Evolutionary conservation across 2,113 vertebrate species (phyloP).

Genomic region (Eptesicus fuscus): DNA sequence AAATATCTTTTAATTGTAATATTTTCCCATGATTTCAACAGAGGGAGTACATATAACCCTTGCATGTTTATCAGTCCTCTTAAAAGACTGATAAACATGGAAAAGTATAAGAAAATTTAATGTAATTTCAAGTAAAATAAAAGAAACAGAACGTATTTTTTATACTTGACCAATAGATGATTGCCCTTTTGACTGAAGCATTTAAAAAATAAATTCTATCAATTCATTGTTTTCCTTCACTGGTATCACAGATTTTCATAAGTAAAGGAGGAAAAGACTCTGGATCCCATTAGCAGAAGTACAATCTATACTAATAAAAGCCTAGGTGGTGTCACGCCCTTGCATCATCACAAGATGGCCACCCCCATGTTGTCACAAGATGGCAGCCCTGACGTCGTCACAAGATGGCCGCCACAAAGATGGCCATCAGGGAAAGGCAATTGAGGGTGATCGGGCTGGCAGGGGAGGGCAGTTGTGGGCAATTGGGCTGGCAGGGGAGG

Average conservation of each 20-base stretch:
- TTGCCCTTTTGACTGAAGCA: background rate
- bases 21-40: background rate
- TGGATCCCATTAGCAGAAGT: background rate
- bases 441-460: no score
- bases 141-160: slow-evolving; percentile 7
- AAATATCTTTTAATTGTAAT: background rate
- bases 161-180: background rate
- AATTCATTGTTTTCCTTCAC: background rate
- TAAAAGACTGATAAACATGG: slow-evolving; percentile 14
- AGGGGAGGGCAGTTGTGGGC: no score
- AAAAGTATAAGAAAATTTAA: background rate
- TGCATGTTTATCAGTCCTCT: background rate
- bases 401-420: no score
- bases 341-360: no score
- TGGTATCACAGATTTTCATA: background rate
- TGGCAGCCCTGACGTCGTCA: no score
- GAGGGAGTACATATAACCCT: background rate
- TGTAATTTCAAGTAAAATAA: background rate
- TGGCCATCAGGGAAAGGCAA: no score
- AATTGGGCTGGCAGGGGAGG: no score
- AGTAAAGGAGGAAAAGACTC: background rate
- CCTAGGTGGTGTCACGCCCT: no score
- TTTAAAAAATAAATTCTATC: background rate
- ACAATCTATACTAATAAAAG: no score
- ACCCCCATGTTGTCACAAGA: no score